Evolutionary conservation across 1,140 invertebrate genomes (phyloP), one percentile per base, ranked within the genome.

Genomic region (Colletes gigas): DNA sequence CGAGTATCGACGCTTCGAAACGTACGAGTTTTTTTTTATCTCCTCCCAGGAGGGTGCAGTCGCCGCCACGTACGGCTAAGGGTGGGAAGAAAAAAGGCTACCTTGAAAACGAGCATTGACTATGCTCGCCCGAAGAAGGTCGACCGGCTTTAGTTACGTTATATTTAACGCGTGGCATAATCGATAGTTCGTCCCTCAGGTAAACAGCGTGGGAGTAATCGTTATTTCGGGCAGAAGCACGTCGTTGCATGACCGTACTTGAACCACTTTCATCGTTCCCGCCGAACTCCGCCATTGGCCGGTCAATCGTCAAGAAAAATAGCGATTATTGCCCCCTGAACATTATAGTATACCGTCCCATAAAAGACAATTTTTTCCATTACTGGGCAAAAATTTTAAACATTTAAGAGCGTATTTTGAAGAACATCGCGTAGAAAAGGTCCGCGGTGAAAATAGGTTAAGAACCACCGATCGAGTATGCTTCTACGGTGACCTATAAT

Each of bases 111-210:
- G 80, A 72, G 62, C 80, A 52, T 82, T 82, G 80, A 82, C 80
- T 82, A 71, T 59, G 80, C 44, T 54, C 41, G 50, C 30, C 47
- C 30, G 4, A 59, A 67, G 72, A 75, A 74, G 54, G 79, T 71
- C 59, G 52, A 0, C 30, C 55, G 62, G 59, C 71, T 86, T 78
- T 68, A 75, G 83, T 76, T 72, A 9, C 71, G 80, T 86, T 86
- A 83, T 83, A 86, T 72, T 80, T 85, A 86, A 83, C 69, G 71
- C 50, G 4, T 54, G 63, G 80, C 67, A 21, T 83, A 71, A 85
- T 86, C 85, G 55, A 86, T 86, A 86, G 60, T 57, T 62, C 75
- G 81, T 60, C n/a, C 60, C 59, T 55, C 79, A 57, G 67, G 66
- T 47, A 75, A 83, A 59, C 78, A 86, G 60, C 14, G 52, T 52